Evolutionary conservation across 2,888 invertebrate species (phyloP).

Genomic region (Atethmia centrago): DNA sequence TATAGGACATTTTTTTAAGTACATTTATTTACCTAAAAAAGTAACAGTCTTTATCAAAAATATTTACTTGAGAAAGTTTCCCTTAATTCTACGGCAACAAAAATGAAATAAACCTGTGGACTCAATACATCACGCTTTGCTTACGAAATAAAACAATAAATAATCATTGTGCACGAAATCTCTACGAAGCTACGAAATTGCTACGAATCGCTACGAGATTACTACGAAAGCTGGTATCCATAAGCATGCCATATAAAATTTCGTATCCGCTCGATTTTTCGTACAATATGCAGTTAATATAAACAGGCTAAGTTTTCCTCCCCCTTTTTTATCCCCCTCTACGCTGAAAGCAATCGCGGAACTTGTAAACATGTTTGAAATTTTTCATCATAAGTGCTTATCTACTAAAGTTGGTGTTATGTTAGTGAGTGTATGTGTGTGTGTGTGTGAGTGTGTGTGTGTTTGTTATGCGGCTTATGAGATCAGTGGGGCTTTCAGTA

Average conservation of each 20-base stretch:
- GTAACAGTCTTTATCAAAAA: neutral
- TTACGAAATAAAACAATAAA: neutral
- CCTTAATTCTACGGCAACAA: neutral
- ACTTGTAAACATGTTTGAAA: slow-evolving; percentile 60
- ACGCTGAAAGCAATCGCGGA: slow-evolving; percentile 45
- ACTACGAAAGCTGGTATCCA: slow-evolving; percentile 38
- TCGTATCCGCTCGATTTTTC: slow-evolving; percentile 56
- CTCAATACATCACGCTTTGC: neutral
- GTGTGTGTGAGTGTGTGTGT: slow-evolving; percentile 19
- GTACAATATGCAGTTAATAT: slow-evolving; percentile 64
- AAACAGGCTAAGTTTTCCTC: slow-evolving; percentile 52
- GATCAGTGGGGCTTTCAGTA: slow-evolving; percentile 5
- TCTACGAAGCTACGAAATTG: slow-evolving; percentile 29
- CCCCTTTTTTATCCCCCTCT: slow-evolving; percentile 17
- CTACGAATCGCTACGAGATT: slow-evolving; percentile 53
- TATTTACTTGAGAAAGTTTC: neutral
- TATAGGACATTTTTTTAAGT: too few species aligned
- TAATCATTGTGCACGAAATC: neutral
- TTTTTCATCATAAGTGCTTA: slow-evolving; percentile 62
- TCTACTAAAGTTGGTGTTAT: slow-evolving; percentile 49
- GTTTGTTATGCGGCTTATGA: slow-evolving; percentile 23
- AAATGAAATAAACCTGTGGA: neutral
- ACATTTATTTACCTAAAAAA: neutral
- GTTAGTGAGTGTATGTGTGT: slow-evolving; percentile 19
- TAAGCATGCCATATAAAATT: slow-evolving; percentile 43